Conservation (phyloP, 1,140 invertebrate species). For the Heliothis virescens region DNA sequence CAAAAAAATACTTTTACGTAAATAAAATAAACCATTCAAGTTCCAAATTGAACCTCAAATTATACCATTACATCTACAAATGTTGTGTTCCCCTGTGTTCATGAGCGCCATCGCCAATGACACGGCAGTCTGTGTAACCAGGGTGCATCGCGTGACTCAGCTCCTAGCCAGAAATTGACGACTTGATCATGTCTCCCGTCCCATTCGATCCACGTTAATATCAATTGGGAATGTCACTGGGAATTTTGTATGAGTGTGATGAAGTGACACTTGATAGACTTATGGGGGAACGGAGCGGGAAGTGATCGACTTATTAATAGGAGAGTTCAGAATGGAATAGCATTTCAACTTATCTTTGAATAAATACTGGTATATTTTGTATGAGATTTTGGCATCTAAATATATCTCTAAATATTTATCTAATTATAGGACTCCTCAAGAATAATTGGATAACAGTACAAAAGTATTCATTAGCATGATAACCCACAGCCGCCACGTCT, state of each 20-base stretch:
- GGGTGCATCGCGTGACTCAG: slow-evolving; percentile 38
- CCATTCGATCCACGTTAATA: slow-evolving; percentile 15
- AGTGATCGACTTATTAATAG: neutral
- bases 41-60: neutral
- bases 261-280: neutral
- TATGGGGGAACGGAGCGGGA: neutral
- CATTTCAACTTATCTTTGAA: too few species aligned
- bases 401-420: too few species aligned
- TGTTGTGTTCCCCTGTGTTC: neutral
- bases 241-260: neutral
- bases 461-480: neutral
- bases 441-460: too few species aligned
- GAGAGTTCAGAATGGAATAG: neutral
- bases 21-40: too few species aligned
- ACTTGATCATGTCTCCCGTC: slow-evolving; percentile 28
- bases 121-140: neutral
- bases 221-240: slow-evolving; percentile 9
- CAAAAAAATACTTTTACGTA: too few species aligned
- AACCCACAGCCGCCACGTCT: slow-evolving; percentile 6
- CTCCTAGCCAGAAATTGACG: slow-evolving; percentile 24
- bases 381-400: too few species aligned
- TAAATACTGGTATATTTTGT: too few species aligned
- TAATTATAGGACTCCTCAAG: too few species aligned
- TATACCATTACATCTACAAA: neutral
- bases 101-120: slow-evolving; percentile 19